These are phyloP conservation scores for Luscinia megarhynchos DNA, from an alignment of 2,797 vertebrate species.

Conservation along the genomic window DNA sequence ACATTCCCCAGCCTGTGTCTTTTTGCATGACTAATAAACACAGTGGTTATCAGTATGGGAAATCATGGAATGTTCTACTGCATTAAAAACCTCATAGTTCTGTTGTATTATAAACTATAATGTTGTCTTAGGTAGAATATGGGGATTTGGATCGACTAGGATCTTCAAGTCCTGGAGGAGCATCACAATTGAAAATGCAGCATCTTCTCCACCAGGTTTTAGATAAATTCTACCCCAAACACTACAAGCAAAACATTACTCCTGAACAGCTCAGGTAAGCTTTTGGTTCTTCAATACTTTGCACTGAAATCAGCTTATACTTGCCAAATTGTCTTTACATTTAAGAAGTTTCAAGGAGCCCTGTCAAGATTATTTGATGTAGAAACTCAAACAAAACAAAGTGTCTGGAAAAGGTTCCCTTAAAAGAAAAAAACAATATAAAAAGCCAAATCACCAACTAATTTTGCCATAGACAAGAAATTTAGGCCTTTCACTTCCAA, in stretches of 20 bases:
- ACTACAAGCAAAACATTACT: slow-evolving; percentile 86
- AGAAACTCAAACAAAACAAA: not conserved
- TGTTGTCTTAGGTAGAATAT: slow-evolving; percentile 86
- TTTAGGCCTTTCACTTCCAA: not conserved
- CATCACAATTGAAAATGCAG: slow-evolving; percentile 84
- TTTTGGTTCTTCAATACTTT: not conserved
- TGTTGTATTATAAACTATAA: not conserved
- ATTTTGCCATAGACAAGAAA: not conserved
- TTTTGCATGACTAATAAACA: not conserved
- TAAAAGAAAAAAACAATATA: not conserved
- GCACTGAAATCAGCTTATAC: not conserved
- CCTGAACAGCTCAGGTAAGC: slow-evolving; percentile 88
- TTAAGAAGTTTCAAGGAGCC: not conserved
- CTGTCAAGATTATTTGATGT: not conserved
- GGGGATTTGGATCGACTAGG: slow-evolving; percentile 87
- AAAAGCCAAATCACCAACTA: not conserved
- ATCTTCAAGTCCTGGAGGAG: slow-evolving; percentile 75
- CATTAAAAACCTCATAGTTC: not conserved
- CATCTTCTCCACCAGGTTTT: slow-evolving; percentile 89
- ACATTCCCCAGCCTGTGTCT: not conserved
- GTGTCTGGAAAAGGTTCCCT: not conserved
- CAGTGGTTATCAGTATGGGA: not conserved
- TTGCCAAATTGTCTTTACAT: not conserved
- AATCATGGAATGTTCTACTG: not conserved
- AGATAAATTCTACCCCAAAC: slow-evolving; percentile 92